Base-by-base conservation (phyloP, 2,888 invertebrate species). In the Sympetrum striolatum region DNA sequence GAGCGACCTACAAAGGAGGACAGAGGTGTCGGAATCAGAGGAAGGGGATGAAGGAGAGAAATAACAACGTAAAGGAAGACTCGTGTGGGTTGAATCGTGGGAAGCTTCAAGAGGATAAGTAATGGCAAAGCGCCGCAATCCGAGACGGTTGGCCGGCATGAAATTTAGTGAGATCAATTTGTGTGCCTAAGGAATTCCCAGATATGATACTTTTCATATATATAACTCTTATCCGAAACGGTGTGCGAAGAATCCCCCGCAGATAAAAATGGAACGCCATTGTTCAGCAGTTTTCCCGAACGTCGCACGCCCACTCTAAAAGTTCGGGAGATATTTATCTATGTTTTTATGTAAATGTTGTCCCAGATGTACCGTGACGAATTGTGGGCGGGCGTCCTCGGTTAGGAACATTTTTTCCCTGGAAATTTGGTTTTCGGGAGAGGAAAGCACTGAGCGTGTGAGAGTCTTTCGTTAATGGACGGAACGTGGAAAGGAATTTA, bases 91-190 rank as follows among this genome's bases (percentile, higher is more conserved):
- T 18, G 53, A 18, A 53, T 53, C 53, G 53, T 53, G 53, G 53
- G 53, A 53, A 53, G 53, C 18, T 53, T 18, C 53, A 53, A 25
- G 14, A 10, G 73, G 73, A 73, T 73, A 81, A 81, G 81, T 48
- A 48, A 81, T 48, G 81, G 81, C 81, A 44, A 22, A 64, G 14
- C 64, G 64, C 58, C 18, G 60, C 37, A 37, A 48, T 31, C 58
- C 18, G 22, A 15, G 58, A 37, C 58, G 60, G 58, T 35, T 22
- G 31, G 37, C 86, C 58, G 37, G 22, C 37, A 48, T 37, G 86
- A 60, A 86, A 86, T 60, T 86, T 39, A 60, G 58, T 53, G 86
- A 60, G 86, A 86, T 86, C 60, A 60, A 86, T 60, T 86, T 60
- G 18, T 60, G 86, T n/a, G 31, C 86, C 86, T 18, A 60, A 31